A percentile compares a stretch with the other conserved stretches of the same genome.
Evolutionary conservation across 2,888 invertebrate genomes (phyloP).

Genomic region (Drosophila aldrichi): DNA sequence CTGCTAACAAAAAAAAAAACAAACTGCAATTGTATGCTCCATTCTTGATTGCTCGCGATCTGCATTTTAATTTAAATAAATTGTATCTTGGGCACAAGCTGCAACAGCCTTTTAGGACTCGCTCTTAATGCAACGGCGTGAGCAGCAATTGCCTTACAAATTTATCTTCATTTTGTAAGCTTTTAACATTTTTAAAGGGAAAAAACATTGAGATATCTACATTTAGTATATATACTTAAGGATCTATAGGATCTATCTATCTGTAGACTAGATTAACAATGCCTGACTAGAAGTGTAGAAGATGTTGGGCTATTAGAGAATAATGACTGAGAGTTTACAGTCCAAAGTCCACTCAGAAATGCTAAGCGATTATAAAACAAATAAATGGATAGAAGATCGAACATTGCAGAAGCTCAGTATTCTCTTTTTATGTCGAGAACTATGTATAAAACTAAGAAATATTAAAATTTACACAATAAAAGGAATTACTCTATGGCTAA

Average conservation of each 20-base stretch:
- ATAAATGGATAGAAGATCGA: too few relatives aligned
- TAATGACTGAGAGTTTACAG: too few relatives aligned
- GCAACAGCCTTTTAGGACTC: not conserved
- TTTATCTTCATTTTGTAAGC: constrained; percentile 26
- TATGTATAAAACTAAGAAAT: not conserved
- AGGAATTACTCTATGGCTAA: too few relatives aligned
- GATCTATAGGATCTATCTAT: too few relatives aligned
- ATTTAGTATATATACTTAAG: too few relatives aligned
- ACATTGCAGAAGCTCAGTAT: not conserved
- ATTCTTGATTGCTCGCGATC: constrained; percentile 37
- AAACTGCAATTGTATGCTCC: constrained; percentile 35
- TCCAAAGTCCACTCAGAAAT: too few relatives aligned
- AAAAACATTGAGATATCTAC: not conserved
- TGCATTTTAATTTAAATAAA: constrained; percentile 80
- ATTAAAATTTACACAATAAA: not conserved
- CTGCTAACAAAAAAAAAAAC: constrained; percentile 33
- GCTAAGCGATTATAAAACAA: not conserved
- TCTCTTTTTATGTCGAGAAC: not conserved
- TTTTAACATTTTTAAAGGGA: not conserved
- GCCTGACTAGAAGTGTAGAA: not conserved
- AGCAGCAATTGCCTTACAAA: constrained; percentile 35
- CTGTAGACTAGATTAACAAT: not conserved
- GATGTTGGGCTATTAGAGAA: too few relatives aligned
- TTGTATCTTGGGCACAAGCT: constrained; percentile 38
- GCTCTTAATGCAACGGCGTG: constrained; percentile 35